These are phyloP conservation scores for Morphnarchus princeps DNA, from an alignment of 2,113 vertebrate genomes.

Conservation along the genomic window DNA sequence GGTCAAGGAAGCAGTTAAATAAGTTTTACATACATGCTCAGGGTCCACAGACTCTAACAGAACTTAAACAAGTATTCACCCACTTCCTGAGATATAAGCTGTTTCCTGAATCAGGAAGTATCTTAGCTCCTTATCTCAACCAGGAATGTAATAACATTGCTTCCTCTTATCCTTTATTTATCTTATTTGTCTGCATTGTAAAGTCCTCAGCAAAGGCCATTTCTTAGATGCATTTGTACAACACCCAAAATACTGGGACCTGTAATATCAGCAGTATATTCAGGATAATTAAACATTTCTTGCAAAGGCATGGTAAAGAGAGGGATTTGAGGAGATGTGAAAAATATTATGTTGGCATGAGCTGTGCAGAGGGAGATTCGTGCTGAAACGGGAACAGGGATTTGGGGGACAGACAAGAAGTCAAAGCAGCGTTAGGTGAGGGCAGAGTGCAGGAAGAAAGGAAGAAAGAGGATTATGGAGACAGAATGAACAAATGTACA, in stretches of 20 bases:
- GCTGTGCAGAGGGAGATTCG: neutral
- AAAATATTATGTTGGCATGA: neutral
- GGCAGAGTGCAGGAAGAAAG: neutral
- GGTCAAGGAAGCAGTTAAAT: neutral
- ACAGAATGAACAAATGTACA: neutral
- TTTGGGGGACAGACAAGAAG: neutral
- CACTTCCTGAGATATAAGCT: constrained; percentile 17
- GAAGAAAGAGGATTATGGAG: neutral
- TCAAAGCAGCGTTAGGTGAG: neutral
- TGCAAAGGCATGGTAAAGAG: neutral
- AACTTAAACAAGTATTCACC: neutral
- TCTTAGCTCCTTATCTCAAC: constrained; percentile 5
- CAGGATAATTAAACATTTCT: neutral
- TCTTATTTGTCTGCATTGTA: neutral
- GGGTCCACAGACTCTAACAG: neutral
- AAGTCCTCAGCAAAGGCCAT: neutral
- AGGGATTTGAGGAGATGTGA: neutral
- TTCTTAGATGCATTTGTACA: neutral
- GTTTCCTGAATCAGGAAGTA: constrained; percentile 36
- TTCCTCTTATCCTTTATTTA: constrained; percentile 7
- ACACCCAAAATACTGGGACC: neutral
- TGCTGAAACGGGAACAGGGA: neutral
- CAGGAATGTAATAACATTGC: neutral
- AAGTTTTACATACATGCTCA: neutral
- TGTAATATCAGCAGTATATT: neutral